Percentiles rank a stretch among this genome's conserved stretches.
These are phyloP conservation scores for Ligdia adustata DNA, from an alignment of 2,888 invertebrate genomes.

Conservation along the genomic window DNA sequence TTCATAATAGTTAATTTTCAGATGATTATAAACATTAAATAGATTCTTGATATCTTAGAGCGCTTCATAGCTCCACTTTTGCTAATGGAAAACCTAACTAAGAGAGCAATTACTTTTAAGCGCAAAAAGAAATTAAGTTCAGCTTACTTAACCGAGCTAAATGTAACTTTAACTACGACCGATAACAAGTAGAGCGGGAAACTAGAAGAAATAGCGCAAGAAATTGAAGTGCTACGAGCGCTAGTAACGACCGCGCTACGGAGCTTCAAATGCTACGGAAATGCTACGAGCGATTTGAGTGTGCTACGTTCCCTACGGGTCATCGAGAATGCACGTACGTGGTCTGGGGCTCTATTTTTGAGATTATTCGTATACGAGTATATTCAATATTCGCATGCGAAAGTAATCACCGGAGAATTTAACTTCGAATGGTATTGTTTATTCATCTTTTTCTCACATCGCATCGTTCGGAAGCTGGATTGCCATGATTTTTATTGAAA, in stretches of 20 bases:
- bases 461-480: no score
- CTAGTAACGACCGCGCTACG: constrained; percentile 47
- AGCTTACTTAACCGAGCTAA: constrained; percentile 23
- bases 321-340: constrained; percentile 11
- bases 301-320: constrained; percentile 24
- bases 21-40: no score
- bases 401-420: no score
- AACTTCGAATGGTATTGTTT: no score
- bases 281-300: constrained; percentile 24
- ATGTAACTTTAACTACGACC: constrained; percentile 22
- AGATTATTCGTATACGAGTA: no score
- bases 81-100: constrained; percentile 9
- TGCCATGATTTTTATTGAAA: no score
- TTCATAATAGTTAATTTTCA: neutral
- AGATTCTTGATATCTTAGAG: neutral
- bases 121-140: constrained; percentile 11
- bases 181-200: constrained; percentile 42
- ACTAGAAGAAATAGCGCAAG: constrained; percentile 52
- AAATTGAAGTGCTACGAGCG: constrained; percentile 59
- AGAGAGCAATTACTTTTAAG: constrained; percentile 22
- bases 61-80: neutral
- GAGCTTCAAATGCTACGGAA: constrained; percentile 27
- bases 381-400: no score
- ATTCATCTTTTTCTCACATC: no score
- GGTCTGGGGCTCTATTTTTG: no score